These are phyloP conservation scores for Euwallacea similis DNA, from an alignment of 1,140 invertebrate genomes.

Conservation along the genomic window DNA sequence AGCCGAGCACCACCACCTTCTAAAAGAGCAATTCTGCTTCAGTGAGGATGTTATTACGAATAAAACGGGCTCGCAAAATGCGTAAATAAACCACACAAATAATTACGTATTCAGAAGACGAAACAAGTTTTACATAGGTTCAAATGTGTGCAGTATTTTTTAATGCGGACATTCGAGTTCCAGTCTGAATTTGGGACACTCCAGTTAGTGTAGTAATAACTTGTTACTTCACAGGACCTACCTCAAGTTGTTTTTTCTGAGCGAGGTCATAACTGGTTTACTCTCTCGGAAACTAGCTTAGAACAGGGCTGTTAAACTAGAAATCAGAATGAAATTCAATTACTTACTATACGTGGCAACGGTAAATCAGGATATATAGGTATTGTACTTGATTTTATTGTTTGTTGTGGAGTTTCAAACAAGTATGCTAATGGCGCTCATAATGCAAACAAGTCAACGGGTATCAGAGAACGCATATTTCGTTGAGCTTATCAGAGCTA, in stretches of 20 bases:
- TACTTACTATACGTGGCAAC: background rate
- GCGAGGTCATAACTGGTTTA: constrained; percentile 41
- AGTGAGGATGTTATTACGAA: background rate
- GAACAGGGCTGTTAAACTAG: constrained; percentile 31
- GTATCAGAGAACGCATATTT: no score
- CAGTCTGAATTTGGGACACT: constrained; percentile 36
- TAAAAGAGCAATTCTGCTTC: no score
- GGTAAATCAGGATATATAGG: constrained; percentile 37
- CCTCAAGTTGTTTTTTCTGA: constrained; percentile 43
- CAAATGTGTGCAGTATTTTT: constrained; percentile 17
- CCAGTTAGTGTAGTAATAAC: constrained; percentile 20
- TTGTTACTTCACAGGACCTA: constrained; percentile 40
- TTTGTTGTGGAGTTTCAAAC: background rate
- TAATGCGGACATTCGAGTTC: constrained; percentile 41
- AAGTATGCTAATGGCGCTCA: no score
- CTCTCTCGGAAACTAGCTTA: constrained; percentile 37
- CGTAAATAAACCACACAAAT: constrained; percentile 19
- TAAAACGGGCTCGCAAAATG: constrained; percentile 6
- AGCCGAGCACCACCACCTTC: no score
- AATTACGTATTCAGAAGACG: constrained; percentile 24
- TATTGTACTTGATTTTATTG: constrained; percentile 25
- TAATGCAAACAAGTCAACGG: no score
- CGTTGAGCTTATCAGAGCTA: no score
- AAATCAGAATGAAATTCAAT: constrained; percentile 7
- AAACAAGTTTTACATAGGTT: constrained; percentile 29